Base-by-base conservation (phyloP, 2,113 vertebrate genomes). In the Nettapus auritus region DNA sequence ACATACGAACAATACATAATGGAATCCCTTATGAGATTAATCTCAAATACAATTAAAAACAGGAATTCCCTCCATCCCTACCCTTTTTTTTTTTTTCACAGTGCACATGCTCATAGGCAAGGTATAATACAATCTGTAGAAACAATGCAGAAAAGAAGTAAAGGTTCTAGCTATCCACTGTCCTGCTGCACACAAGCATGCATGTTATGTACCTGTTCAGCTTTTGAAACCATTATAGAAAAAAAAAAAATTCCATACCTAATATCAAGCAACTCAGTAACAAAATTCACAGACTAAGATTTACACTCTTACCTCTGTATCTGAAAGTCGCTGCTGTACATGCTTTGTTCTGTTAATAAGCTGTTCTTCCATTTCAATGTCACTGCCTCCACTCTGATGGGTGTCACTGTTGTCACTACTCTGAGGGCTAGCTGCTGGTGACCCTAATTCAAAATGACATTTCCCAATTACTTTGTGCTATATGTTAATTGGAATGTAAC, bases 401-500 rank as follows among this genome's bases (percentile, higher is more conserved):
- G 99, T 99, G 97, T 99, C 99, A 60, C 99, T 99, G 97, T 99
- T 99, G 97, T 99, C 99, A 57, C 99, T 99, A 87, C 99, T 99
- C 97, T 99, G 99, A 20, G 99, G 99, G 79, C 99, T 99, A 73
- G 98, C 99, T 6, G 99, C 99, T 31, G 99, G 99, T 11, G 99
- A 99, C 96, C 99, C 99, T 99, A 97, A 83, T 94, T 92, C 77
- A 97, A 96, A 97, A 82, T 11, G 55, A 95, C 28, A 82, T 70
- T 94, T 89, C 36, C 85, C 31, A 75, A 91, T 96, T 96, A 90
- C 33, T 66, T 81, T 70, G 22, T 86, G 74, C 88, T 67, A 81
- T 82, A 8, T 66, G 64, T 83, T 79, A 96, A 77, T 13, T 85
- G 36, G 13, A 66, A 93, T 12, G 28, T 69, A 95, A 77, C 33